These are phyloP conservation scores for Microcebus jonahi DNA, from an alignment of 2,113 vertebrate genomes.

Conservation along the genomic window DNA sequence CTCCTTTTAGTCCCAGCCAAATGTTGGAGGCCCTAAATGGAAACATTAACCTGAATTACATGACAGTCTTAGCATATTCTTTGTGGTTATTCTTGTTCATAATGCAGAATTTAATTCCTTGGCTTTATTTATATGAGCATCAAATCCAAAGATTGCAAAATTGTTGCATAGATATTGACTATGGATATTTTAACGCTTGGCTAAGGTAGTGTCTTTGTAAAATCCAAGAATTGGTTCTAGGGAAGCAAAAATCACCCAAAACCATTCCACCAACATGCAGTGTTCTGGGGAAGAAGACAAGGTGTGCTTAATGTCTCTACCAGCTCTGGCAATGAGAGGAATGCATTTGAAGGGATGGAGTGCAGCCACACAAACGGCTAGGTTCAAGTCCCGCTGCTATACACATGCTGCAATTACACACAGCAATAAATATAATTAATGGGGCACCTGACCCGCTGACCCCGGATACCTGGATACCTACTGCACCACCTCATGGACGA, in stretches of 20 bases:
- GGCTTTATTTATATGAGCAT: neutral
- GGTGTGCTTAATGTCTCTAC: neutral
- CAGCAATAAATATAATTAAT: constrained; percentile 39
- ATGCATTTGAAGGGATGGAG: neutral
- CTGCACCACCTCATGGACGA: neutral
- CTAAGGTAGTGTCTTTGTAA: neutral
- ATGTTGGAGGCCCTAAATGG: neutral
- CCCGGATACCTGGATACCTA: neutral
- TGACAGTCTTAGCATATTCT: neutral
- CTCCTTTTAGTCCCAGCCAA: constrained; percentile 5
- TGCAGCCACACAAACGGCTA: neutral
- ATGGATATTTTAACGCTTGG: constrained; percentile 24
- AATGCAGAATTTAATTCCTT: constrained; percentile 41
- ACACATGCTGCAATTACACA: neutral
- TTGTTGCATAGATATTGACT: constrained; percentile 24
- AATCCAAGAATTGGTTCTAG: neutral
- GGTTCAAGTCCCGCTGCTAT: neutral
- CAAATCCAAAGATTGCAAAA: constrained; percentile 47
- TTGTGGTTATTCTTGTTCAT: neutral
- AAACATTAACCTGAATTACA: neutral
- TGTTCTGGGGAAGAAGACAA: neutral
- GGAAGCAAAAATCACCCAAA: constrained; percentile 17
- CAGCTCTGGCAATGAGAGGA: constrained; percentile 34
- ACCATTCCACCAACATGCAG: neutral
- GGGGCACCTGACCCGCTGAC: neutral